These are phyloP conservation scores for Corythornis cristatus DNA, from an alignment of 2,113 vertebrate species.

Conservation along the genomic window DNA sequence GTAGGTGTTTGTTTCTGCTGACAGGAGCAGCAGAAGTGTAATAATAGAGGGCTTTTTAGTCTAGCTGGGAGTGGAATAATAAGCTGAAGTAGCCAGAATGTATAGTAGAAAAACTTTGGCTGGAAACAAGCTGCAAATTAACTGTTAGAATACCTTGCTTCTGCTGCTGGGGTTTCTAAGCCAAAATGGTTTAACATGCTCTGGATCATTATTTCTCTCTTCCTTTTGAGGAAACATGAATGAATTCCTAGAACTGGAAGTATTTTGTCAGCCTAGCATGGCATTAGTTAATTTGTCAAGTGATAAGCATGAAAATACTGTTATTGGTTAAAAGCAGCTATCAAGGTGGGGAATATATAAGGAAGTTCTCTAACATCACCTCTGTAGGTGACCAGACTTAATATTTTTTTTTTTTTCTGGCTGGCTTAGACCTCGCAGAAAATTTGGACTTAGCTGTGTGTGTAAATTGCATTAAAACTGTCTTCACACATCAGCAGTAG, in stretches of 20 bases:
- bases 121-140: constrained; percentile 44
- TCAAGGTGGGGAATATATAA: neutral
- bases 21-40: constrained; percentile 50
- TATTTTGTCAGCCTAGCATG: neutral
- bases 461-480: neutral
- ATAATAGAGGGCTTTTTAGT: constrained; percentile 53
- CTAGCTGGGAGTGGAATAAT: constrained; percentile 22
- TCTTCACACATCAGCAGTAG: neutral
- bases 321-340: neutral
- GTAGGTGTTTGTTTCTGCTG: constrained; percentile 54
- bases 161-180: constrained; percentile 2
- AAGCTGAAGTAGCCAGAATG: constrained; percentile 46
- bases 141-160: constrained; percentile 41
- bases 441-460: neutral
- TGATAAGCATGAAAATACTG: neutral
- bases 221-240: neutral
- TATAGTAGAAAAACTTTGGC: constrained; percentile 1
- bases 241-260: neutral
- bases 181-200: neutral
- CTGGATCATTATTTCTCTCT: neutral
- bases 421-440: neutral
- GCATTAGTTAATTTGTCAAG: neutral
- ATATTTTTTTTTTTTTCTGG: neutral
- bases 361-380: neutral
- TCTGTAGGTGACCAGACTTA: neutral